These are phyloP conservation scores for Plodia interpunctella DNA, from an alignment of 1,140 invertebrate species.

Conservation along the genomic window DNA sequence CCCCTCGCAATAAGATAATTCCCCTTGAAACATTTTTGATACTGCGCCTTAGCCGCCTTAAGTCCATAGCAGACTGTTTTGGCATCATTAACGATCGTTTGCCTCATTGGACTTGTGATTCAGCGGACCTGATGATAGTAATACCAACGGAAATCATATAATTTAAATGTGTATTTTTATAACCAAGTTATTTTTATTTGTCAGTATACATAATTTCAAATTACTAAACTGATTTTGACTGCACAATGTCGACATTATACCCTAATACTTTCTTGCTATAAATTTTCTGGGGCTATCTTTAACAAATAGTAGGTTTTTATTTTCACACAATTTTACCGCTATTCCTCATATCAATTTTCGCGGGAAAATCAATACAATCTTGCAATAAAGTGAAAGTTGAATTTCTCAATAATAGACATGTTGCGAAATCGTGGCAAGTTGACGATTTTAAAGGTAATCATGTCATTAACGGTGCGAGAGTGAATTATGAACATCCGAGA, in stretches of 20 bases:
- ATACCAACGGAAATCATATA: not conserved
- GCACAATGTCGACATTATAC: too few species aligned
- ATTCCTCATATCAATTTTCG: not conserved
- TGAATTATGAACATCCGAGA: slow-evolving; percentile 13
- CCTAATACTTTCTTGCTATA: too few species aligned
- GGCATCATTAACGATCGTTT: slow-evolving; percentile 6
- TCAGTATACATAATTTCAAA: not conserved
- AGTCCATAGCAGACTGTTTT: too few species aligned
- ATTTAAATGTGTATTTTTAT: not conserved
- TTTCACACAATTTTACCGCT: not conserved
- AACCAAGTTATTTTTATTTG: not conserved
- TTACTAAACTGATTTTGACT: too few species aligned
- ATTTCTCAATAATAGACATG: slow-evolving; percentile 15
- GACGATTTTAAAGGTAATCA: slow-evolving; percentile 24
- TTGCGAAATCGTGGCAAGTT: slow-evolving; percentile 17
- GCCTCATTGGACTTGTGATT: not conserved
- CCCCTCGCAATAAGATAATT: too few species aligned
- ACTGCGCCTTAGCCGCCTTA: too few species aligned
- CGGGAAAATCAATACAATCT: not conserved
- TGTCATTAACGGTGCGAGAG: slow-evolving; percentile 22
- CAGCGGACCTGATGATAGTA: not conserved
- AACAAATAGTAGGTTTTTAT: too few species aligned
- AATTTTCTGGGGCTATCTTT: too few species aligned
- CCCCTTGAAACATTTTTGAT: too few species aligned
- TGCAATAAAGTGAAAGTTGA: slow-evolving; percentile 22